phyloP scores from a whole-genome alignment of 1,140 invertebrate species.

The Nixonia krombeini region DNA sequence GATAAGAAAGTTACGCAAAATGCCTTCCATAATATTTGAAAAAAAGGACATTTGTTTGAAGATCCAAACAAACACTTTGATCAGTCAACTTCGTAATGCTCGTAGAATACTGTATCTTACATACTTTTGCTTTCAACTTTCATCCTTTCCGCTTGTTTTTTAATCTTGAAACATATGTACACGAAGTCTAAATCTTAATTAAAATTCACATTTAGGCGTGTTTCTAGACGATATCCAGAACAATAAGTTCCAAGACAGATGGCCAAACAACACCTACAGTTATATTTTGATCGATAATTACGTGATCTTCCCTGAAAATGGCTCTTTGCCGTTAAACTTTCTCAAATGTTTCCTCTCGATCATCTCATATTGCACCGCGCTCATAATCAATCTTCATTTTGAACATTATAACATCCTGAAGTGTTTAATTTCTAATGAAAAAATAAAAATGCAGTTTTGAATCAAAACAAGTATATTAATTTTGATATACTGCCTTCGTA shows the following conservation, averaged over 20 bases:
- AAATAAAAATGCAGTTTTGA: too few species aligned
- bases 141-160: background rate
- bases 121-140: background rate
- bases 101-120: background rate
- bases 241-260: background rate
- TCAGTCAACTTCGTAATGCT: background rate
- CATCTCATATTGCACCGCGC: background rate
- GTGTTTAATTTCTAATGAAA: too few species aligned
- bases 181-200: conserved; percentile 5
- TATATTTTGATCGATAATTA: conserved; percentile 13
- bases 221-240: background rate
- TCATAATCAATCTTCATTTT: background rate
- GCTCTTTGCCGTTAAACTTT: background rate
- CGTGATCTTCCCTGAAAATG: conserved; percentile 10
- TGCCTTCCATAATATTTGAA: background rate
- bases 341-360: background rate
- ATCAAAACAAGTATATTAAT: too few species aligned
- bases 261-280: background rate
- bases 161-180: conserved; percentile 1
- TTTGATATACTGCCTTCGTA: too few species aligned
- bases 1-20: background rate
- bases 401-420: too few species aligned
- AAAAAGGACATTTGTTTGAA: background rate
- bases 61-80: background rate
- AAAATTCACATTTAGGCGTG: conserved; percentile 5